phyloP scores from a whole-genome alignment of 2,113 vertebrate species.

The Rousettus leschenaultii region DNA sequence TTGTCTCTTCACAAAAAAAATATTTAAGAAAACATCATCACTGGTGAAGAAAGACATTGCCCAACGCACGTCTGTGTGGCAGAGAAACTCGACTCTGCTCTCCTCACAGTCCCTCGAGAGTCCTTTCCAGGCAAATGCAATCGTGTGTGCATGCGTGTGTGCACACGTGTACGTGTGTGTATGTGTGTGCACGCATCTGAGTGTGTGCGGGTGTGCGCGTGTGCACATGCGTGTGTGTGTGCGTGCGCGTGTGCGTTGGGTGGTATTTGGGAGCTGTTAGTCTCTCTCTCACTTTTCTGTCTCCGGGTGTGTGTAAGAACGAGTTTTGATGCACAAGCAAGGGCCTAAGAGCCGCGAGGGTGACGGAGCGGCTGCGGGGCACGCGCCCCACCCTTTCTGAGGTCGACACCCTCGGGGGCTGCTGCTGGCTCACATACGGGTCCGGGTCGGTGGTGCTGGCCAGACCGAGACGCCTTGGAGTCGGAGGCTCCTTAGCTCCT shows the following conservation, averaged over 20 bases:
- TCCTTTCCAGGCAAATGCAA: not conserved
- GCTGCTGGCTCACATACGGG: not conserved
- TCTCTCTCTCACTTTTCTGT: not conserved
- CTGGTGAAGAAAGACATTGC: no score
- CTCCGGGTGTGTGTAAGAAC: not conserved
- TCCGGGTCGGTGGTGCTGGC: fast-evolving
- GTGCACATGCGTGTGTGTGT: no score
- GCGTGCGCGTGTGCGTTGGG: not conserved
- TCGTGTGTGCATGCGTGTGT: no score
- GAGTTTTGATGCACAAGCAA: not conserved
- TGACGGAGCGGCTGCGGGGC: no score
- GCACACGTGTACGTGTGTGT: no score
- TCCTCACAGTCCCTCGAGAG: not conserved
- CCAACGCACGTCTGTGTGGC: no score
- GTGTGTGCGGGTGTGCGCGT: no score
- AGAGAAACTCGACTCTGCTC: not conserved
- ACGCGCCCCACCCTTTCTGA: fast-evolving
- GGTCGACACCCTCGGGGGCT: no score
- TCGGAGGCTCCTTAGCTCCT: fast-evolving
- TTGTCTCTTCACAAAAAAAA: not conserved
- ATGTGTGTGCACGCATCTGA: no score
- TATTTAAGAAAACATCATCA: no score
- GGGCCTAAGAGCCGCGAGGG: not conserved
- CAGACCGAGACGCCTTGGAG: fast-evolving
- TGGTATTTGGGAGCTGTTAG: not conserved